Evolutionary conservation across 2,797 vertebrate species (phyloP), one percentile per base, ranked within the genome.

Genomic region (Loris lydekkerianus): DNA sequence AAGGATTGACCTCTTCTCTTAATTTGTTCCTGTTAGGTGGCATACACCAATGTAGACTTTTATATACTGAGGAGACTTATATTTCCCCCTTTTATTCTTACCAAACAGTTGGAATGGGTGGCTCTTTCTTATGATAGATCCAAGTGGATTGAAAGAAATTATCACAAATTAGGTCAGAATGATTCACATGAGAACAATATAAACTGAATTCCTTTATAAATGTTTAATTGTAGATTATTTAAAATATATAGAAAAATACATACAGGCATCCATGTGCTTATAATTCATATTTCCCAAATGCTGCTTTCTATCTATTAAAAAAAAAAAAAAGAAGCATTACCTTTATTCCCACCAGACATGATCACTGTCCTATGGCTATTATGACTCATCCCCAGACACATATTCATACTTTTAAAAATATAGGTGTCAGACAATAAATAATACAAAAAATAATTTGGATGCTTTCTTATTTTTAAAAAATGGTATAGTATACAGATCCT

Each of bases 61-160:
- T 69, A 2, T 34, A 37, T 18, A 61, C n/a, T 58, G 87, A 31
- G 63, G 65, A 95, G 13, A 15, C 46, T 81, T 73, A 9, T 72
- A 11, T 61, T 72, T 70, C 60, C 17, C 53, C 5, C 29, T 86
- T 73, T 75, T 78, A 60, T 78, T 91, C 37, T 46, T 49, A 37
- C 76, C 67, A 53, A 84, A 20, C 6, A 13, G 11, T 69, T 86
- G 37, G 25, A 60, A n/a, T 60, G 18, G 34, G 27, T 5, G 86
- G 17, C n/a, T 61, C 4, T 94, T 91, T 67, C 34, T 31, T 43
- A 63, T 56, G 18, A 15, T 58, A 81, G 11, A 40, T 53, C 40
- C 56, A n/a, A 75, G 7, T 65, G 5, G 34, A 83, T 72, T 83
- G 53, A 84, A 95, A 86, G 37, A 91, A 87, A 94, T 81, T 17